Conservation (phyloP, 2,888 invertebrate species). For the Platycheirus rosarum region DNA sequence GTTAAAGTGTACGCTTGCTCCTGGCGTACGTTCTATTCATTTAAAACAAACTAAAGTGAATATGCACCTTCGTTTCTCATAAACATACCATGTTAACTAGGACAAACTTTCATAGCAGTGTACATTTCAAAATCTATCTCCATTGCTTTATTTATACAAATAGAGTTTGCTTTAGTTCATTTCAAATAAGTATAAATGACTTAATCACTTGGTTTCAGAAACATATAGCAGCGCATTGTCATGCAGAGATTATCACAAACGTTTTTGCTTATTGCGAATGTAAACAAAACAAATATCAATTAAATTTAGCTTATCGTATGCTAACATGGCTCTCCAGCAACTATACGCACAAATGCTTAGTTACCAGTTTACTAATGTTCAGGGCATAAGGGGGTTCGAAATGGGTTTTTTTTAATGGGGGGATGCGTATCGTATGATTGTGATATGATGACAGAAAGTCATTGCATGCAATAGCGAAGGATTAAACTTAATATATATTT, state of each 20-base stretch:
- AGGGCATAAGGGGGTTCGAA: background rate
- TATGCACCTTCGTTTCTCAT: background rate
- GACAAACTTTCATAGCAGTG: background rate
- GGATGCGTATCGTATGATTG: background rate
- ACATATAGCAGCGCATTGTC: conserved; percentile 15
- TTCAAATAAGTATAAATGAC: conserved; percentile 37
- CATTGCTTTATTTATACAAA: conserved; percentile 21
- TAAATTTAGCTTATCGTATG: conserved; percentile 58
- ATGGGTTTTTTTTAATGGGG: background rate
- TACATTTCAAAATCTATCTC: conserved; percentile 13
- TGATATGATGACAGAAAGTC: conserved; percentile 19
- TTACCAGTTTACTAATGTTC: conserved; percentile 10
- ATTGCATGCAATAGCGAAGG: background rate
- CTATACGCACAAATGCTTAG: conserved; percentile 15
- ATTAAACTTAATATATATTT: background rate
- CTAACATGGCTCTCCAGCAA: conserved; percentile 25
- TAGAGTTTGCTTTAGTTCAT: conserved; percentile 17
- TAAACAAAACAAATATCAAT: conserved; percentile 56
- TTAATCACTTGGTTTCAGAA: conserved; percentile 35
- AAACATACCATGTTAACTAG: conserved; percentile 7
- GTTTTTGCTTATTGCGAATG: conserved; percentile 24
- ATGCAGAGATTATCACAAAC: conserved; percentile 24
- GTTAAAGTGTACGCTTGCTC: too few species aligned
- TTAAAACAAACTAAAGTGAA: too few species aligned
- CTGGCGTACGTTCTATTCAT: too few species aligned